Conservation (phyloP, 2,113 vertebrate species). For the Dicaeum eximium region DNA sequence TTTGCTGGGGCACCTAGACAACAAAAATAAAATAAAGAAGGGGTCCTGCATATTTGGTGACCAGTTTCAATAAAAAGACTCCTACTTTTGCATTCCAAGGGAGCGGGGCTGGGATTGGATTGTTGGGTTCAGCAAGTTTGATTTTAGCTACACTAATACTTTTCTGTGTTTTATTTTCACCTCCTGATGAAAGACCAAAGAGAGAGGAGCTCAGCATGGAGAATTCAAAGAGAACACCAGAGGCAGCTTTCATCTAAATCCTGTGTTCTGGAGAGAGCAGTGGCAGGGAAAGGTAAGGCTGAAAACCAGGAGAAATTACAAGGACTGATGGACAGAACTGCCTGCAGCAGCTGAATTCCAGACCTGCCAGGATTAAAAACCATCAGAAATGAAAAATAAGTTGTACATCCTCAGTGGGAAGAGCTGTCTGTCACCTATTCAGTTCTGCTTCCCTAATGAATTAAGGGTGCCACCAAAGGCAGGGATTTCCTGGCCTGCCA, state of each 20-base stretch:
- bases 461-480: background rate
- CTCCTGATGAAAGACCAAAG: background rate
- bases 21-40: background rate
- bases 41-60: background rate
- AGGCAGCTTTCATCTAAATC: background rate
- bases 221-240: background rate
- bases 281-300: constrained; percentile 37
- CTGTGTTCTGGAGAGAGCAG: background rate
- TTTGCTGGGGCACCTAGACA: background rate
- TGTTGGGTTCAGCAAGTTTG: background rate
- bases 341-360: background rate
- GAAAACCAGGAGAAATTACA: background rate
- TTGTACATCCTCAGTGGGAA: fast-evolving
- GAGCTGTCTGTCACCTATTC: background rate
- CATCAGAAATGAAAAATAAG: background rate
- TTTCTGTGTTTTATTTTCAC: background rate
- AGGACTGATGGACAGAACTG: background rate
- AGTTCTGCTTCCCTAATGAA: background rate
- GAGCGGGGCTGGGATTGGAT: background rate
- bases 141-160: background rate
- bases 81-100: background rate
- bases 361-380: background rate
- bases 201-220: background rate
- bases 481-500: background rate
- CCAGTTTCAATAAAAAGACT: background rate